Base-by-base conservation (phyloP, 2,113 vertebrate species). In the Apus apus region DNA sequence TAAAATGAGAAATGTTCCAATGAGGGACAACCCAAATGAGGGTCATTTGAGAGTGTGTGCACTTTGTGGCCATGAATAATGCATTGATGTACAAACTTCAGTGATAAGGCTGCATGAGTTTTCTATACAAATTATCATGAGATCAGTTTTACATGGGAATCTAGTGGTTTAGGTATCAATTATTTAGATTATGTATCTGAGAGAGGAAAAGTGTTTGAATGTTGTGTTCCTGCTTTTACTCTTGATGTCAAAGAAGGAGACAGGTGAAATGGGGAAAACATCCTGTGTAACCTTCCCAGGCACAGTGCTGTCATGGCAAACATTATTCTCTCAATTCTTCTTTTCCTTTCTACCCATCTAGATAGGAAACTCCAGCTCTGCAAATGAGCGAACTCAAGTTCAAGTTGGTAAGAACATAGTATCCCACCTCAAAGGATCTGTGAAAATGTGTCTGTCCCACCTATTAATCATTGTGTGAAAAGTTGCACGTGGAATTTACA, bases 31-130 rank as follows among this genome's bases (percentile, higher is more conserved):
- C 20, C 46, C 46, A 48, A 96, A 96, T 89, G 92, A 91, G 92
- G 91, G 79, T 96, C 90, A 95, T 89, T 79, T 70, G 89, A 96
- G 85, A 96, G 53, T 56, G 43, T 56, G 61, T 92, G 75, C 89
- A 85, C 95, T 97, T 87, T 92, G 34, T 89, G 90, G 67, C 83
- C 67, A 88, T 97, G 92, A 98, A 97, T 95, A 97, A 96, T 96
- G 80, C 90, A 94, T 89, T 26, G 53, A 45, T 71, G 40, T 56
- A 93, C 14, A 27, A 93, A 85, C 68, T 61, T 75, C 75, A 73
- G 75, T 94, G 97, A 96, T 93, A 60, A 45, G 51, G 94, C 95
- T 88, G 58, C 78, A 81, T 87, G 92, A 94, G 75, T 66, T 96
- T 94, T 78, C 46, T 30, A 15, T 46, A 16, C 74, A 94, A 94